A percentile compares a stretch with the other conserved stretches of the same genome.
phyloP scores from a whole-genome alignment of 2,888 invertebrate species.

The Sepiola atlantica region DNA sequence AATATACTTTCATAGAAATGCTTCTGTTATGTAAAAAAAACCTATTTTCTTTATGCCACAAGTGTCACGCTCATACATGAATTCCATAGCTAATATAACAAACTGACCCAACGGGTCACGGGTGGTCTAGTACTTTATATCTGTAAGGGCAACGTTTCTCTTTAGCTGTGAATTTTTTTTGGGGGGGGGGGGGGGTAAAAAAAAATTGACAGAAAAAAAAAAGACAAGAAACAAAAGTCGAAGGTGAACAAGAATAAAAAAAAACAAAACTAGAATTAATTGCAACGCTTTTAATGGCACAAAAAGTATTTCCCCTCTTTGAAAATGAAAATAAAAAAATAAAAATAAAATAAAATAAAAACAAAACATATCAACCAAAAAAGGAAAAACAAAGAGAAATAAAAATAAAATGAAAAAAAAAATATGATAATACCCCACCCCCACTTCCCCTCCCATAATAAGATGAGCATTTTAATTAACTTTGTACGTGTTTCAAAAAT shows the following conservation, averaged over 20 bases:
- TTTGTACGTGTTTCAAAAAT: not conserved
- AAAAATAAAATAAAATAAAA: not conserved
- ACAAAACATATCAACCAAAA: not conserved
- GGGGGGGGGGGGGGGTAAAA: not conserved
- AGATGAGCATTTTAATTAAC: not conserved
- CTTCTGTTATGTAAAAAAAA: too few relatives aligned
- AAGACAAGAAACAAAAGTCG: not conserved
- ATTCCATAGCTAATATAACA: too few relatives aligned
- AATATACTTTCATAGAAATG: too few relatives aligned
- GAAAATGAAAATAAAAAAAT: not conserved
- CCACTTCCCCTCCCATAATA: not conserved
- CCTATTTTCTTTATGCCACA: too few relatives aligned
- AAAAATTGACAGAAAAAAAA: not conserved
- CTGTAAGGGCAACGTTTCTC: too few relatives aligned
- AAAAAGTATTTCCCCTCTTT: conserved; percentile 10
- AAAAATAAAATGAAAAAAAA: not conserved
- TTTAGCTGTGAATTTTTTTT: not conserved
- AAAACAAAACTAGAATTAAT: not conserved
- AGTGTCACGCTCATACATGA: too few relatives aligned
- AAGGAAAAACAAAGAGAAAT: not conserved
- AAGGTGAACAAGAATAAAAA: not conserved
- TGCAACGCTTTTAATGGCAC: not conserved
- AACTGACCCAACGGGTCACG: too few relatives aligned
- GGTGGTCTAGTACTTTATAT: too few relatives aligned
- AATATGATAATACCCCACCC: not conserved